Conservation (phyloP, 2,888 invertebrate genomes). For the Drosophila hamatofila region DNA sequence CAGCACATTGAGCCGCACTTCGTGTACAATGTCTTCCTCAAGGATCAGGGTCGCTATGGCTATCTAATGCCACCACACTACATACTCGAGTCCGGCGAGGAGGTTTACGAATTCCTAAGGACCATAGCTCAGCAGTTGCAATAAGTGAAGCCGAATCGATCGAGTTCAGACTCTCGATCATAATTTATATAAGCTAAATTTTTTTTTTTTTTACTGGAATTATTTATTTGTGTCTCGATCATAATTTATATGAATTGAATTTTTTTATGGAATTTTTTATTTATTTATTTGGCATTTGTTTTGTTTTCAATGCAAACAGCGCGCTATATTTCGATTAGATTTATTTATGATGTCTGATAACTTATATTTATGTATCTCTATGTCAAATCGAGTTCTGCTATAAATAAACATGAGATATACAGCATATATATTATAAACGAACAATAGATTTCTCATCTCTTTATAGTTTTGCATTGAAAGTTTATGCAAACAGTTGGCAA, state of each 20-base stretch:
- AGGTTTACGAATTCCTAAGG: slow-evolving; percentile 80
- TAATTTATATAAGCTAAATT: slow-evolving; percentile 13
- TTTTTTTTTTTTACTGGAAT: slow-evolving; percentile 10
- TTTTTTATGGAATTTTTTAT: slow-evolving; percentile 16
- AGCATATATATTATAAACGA: background rate
- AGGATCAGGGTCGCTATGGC: slow-evolving; percentile 84
- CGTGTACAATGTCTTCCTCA: slow-evolving; percentile 82
- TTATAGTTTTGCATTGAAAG: background rate
- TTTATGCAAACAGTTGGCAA: slow-evolving; percentile 3
- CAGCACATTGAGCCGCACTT: slow-evolving; percentile 76
- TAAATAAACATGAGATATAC: background rate
- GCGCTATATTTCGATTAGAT: background rate
- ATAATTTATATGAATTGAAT: slow-evolving; percentile 11
- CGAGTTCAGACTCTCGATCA: background rate
- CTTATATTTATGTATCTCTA: background rate
- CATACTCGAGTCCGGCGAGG: slow-evolving; percentile 83
- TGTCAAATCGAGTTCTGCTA: background rate
- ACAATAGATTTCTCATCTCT: slow-evolving; percentile 3
- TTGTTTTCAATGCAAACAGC: background rate
- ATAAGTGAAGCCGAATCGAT: slow-evolving; percentile 1
- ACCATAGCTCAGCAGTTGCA: slow-evolving; percentile 77
- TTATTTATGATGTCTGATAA: background rate
- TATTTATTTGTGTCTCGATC: slow-evolving; percentile 3
- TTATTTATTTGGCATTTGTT: slow-evolving; percentile 6
- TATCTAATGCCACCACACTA: slow-evolving; percentile 83